Evolutionary conservation across 2,888 invertebrate genomes (phyloP).

Genomic region (Netelia melanura): DNA sequence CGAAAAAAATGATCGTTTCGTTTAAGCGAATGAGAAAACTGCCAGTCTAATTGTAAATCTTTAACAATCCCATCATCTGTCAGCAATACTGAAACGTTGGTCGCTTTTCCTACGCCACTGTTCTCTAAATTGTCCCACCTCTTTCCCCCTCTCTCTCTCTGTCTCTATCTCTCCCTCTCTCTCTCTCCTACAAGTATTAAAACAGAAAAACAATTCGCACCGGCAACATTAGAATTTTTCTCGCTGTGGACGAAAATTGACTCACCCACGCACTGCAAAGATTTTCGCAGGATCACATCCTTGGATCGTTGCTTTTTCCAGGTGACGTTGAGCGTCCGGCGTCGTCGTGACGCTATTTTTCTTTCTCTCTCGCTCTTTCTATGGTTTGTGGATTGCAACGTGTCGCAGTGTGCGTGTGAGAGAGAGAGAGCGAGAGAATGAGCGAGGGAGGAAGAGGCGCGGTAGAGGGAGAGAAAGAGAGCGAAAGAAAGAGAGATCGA

Average conservation of each 20-base stretch:
- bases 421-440: constrained; percentile 40
- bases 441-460: constrained; percentile 25
- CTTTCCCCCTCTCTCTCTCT: constrained; percentile 17
- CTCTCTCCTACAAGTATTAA: constrained; percentile 34
- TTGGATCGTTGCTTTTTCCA: constrained; percentile 25
- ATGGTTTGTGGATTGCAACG: constrained; percentile 45
- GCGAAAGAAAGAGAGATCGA: constrained; percentile 59
- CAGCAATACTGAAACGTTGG: not conserved
- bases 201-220: constrained; percentile 21
- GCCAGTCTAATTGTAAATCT: not conserved
- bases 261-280: constrained; percentile 20
- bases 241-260: constrained; percentile 1
- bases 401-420: constrained; percentile 4
- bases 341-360: constrained; percentile 56
- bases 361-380: constrained; percentile 39
- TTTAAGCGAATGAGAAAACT: not conserved
- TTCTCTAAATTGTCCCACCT: constrained; percentile 37
- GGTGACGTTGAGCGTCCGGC: constrained; percentile 56
- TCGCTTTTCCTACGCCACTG: constrained; percentile 56
- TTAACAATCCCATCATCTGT: constrained; percentile 20
- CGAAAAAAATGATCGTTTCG: not conserved
- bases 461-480: constrained; percentile 32
- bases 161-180: constrained; percentile 15
- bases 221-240: constrained; percentile 9
- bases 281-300: constrained; percentile 49